Percentiles rank a stretch among this genome's conserved stretches.
phyloP scores from a whole-genome alignment of 2,888 invertebrate species.

The Noctua janthina region DNA sequence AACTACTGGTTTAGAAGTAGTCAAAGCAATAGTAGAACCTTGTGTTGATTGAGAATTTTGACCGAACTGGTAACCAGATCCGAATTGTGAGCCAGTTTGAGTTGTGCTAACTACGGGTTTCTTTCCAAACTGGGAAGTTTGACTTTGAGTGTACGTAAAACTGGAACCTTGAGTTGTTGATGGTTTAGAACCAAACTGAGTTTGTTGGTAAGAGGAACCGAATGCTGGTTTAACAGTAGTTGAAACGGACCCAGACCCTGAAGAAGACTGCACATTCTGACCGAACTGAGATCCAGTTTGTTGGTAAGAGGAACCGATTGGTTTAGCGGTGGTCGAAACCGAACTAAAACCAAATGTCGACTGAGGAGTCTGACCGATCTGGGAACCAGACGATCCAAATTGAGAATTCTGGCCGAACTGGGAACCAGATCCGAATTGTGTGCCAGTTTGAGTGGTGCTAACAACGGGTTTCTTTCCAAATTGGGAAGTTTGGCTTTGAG shows the following conservation, averaged over 20 bases:
- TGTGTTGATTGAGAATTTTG: slow-evolving; percentile 18
- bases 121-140: slow-evolving; percentile 28
- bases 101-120: slow-evolving; percentile 20
- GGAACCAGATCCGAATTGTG: slow-evolving; percentile 5
- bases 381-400: slow-evolving; percentile 7
- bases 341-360: neutral
- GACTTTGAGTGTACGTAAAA: slow-evolving; percentile 16
- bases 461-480: slow-evolving; percentile 8
- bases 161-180: slow-evolving; percentile 16
- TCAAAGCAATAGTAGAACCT: slow-evolving; percentile 3
- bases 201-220: slow-evolving; percentile 7
- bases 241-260: neutral
- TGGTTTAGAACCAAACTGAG: slow-evolving; percentile 27
- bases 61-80: neutral
- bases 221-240: slow-evolving; percentile 19
- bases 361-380: slow-evolving; percentile 23
- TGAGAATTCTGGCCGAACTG: slow-evolving; percentile 22
- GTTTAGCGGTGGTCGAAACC: slow-evolving; percentile 15
- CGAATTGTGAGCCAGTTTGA: neutral
- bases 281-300: slow-evolving; percentile 11
- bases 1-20: slow-evolving; percentile 10
- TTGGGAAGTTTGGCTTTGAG: neutral
- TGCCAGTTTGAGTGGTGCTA: slow-evolving; percentile 3
- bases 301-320: slow-evolving; percentile 11
- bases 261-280: too few species aligned